A percentile compares a stretch with the other conserved stretches of the same genome.
phyloP scores from a whole-genome alignment of 1,140 invertebrate genomes.

The Sitophilus oryzae region DNA sequence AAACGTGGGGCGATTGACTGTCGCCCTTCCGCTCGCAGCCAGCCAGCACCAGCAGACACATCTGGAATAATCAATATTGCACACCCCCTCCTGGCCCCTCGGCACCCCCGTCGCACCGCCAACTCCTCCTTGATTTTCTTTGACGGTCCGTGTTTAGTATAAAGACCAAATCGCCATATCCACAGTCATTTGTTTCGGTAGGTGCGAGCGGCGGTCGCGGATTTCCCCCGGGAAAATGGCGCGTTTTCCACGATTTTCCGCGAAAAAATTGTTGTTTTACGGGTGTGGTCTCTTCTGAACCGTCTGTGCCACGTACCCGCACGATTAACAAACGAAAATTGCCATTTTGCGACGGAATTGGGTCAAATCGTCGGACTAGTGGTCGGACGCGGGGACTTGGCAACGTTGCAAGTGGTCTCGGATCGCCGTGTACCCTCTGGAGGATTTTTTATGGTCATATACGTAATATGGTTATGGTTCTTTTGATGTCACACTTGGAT shows the following conservation, averaged over 20 bases:
- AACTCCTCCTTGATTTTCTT: slow-evolving; percentile 21
- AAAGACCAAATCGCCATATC: slow-evolving; percentile 12
- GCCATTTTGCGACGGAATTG: neutral
- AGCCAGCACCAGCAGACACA: slow-evolving; percentile 15
- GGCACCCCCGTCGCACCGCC: slow-evolving; percentile 14
- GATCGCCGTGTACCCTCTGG: too few species aligned
- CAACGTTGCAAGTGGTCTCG: neutral
- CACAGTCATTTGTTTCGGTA: slow-evolving; percentile 7
- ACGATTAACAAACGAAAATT: too few species aligned
- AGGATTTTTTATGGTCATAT: too few species aligned
- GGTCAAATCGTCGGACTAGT: too few species aligned
- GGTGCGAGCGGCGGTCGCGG: neutral
- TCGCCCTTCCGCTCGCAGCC: slow-evolving; percentile 5
- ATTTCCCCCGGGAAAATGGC: neutral
- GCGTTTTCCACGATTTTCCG: neutral
- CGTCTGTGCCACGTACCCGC: too few species aligned
- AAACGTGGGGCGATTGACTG: neutral
- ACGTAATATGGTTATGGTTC: too few species aligned
- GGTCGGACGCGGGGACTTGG: neutral
- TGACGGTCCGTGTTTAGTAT: slow-evolving; percentile 9
- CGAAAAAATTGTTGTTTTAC: too few species aligned
- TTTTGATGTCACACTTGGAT: too few species aligned
- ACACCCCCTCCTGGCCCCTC: slow-evolving; percentile 21
- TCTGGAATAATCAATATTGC: slow-evolving; percentile 35
- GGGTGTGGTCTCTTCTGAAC: neutral